Conservation (phyloP, 2,797 vertebrate genomes). For the Poecilia wingei region DNA sequence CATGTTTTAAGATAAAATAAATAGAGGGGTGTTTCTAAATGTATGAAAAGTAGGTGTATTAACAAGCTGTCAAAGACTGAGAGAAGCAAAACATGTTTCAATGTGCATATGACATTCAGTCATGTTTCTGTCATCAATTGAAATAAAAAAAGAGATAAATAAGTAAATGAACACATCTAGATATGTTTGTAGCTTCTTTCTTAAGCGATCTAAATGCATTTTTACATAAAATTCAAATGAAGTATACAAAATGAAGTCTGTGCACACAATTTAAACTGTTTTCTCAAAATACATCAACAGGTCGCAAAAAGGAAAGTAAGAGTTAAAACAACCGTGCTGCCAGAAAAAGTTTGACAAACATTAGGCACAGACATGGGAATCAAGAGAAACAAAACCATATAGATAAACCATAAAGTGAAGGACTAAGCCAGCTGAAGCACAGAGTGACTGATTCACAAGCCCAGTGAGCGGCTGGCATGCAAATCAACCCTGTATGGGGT, state of each 20-base stretch:
- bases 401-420: constrained; percentile 47
- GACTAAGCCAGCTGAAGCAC: constrained; percentile 56
- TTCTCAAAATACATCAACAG: constrained; percentile 64
- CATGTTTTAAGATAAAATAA: constrained; percentile 26
- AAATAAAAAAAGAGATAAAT: background rate
- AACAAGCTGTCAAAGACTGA: constrained; percentile 24
- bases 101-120: background rate
- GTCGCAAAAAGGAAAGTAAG: constrained; percentile 53
- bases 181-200: background rate
- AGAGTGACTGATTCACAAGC: constrained; percentile 76
- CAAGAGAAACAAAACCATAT: constrained; percentile 30
- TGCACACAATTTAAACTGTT: constrained; percentile 8
- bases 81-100: background rate
- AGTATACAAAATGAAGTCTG: constrained; percentile 21
- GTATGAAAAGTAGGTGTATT: constrained; percentile 9
- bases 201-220: constrained; percentile 2
- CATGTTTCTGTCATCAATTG: background rate
- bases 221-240: constrained; percentile 16
- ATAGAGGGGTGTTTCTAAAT: constrained; percentile 18
- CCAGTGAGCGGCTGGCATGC: constrained; percentile 73
- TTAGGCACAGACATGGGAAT: constrained; percentile 35
- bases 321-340: constrained; percentile 40
- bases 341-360: constrained; percentile 31
- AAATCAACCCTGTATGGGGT: constrained; percentile 78
- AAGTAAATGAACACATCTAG: background rate